phyloP scores from a whole-genome alignment of 2,113 vertebrate genomes.

The Salvelinus namaycush region DNA sequence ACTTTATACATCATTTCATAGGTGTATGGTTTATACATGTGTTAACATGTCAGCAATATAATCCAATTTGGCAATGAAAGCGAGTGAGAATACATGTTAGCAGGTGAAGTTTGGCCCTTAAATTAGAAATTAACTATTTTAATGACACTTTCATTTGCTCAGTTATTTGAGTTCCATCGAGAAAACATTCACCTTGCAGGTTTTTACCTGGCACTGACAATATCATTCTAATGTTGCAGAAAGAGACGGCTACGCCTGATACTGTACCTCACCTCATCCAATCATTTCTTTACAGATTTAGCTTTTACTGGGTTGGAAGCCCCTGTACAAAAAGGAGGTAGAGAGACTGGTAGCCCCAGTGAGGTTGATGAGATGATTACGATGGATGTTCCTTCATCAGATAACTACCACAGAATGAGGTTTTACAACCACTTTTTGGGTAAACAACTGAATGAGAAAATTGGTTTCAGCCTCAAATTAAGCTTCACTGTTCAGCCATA shows the following conservation, averaged over 20 bases:
- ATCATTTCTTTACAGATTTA: conserved; percentile 18
- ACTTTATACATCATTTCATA: conserved; percentile 58
- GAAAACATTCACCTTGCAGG: conserved; percentile 18
- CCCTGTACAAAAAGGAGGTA: conserved; percentile 74
- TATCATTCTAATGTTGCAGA: conserved; percentile 9
- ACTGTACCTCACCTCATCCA: conserved; percentile 6
- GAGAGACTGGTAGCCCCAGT: conserved; percentile 60
- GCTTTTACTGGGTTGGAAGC: conserved; percentile 55
- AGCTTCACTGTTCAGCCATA: neutral
- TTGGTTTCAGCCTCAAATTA: neutral
- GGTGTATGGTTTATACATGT: conserved; percentile 45
- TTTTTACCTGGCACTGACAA: conserved; percentile 1
- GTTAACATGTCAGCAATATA: conserved; percentile 41
- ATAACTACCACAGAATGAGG: neutral
- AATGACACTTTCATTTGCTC: conserved; percentile 14
- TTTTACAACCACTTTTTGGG: neutral
- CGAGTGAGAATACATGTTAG: conserved; percentile 9
- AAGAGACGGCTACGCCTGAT: neutral
- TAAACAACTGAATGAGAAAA: neutral
- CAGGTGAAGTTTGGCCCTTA: conserved; percentile 11
- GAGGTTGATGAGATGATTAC: no score
- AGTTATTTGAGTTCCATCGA: conserved; percentile 17
- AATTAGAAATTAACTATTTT: neutral
- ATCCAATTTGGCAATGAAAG: conserved; percentile 40
- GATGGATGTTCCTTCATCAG: no score